Evolutionary conservation across 2,797 vertebrate genomes (phyloP), one percentile per base, ranked within the genome.

Genomic region (Orestias chungarensis): DNA sequence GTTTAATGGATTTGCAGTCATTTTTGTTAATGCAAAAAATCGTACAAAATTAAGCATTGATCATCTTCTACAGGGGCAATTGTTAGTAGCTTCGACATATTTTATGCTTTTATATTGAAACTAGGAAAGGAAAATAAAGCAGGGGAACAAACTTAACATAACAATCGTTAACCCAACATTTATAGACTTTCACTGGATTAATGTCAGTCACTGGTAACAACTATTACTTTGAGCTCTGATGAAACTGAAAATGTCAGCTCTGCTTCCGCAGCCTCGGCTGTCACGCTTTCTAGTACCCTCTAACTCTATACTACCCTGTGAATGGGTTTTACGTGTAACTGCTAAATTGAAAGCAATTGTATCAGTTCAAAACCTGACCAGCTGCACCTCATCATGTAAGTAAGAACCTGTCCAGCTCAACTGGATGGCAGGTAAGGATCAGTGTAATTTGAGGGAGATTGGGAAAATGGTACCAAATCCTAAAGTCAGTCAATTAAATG

Each of bases 331-430:
- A 35, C 35, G 46, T 40, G n/a, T 38, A 9, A 18, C 15, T 70
- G 25, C n/a, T 35, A 15, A 3, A 49, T 43, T 14, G 7, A 29
- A 59, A 46, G 54, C 42, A 46, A 29, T 54, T 61, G 68, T 47
- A 43, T 44, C 1, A 5, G 20, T 27, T 38, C 23, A 17, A 38
- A 62, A 38, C 23, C 12, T 47, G 55, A 70, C 43, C 68, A 70
- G 55, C 11, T 70, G 42, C 43, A 62, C 29, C 23, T 61, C 11
- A 62, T 70, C 29, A 62, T 29, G 10, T 23, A n/a, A 70, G 47
- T 61, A 23, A 38, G 61, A 70, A 70, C 43, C 25, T 61, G 42
- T 25, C 42, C 68, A 46, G 68, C 40, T 61, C 68, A 35, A n/a
- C 31, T 43, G 47, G 3, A 67, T 35, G 12, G 3, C 10, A 42